Evolutionary conservation across 2,888 invertebrate genomes (phyloP).

Genomic region (Achlya flavicornis): DNA sequence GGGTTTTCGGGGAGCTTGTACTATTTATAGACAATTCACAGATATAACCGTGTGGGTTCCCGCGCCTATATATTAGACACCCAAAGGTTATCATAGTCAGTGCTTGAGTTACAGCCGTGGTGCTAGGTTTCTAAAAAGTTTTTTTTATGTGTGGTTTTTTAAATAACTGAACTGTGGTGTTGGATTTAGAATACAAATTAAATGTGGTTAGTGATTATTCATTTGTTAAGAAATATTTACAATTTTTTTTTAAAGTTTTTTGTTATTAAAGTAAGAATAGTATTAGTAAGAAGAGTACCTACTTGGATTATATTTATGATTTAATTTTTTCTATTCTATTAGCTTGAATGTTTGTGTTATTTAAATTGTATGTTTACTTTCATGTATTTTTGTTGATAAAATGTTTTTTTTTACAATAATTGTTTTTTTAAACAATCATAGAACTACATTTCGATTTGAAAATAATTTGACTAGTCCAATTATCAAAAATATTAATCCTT

Average conservation of each 20-base stretch:
- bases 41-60: conserved; percentile 21
- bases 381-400: neutral
- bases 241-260: no score
- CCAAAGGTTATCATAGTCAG: conserved; percentile 25
- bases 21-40: conserved; percentile 12
- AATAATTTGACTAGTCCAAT: no score
- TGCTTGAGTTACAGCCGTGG: conserved; percentile 21
- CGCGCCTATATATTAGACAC: conserved; percentile 32
- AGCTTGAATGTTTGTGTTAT: neutral
- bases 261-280: no score
- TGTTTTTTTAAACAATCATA: no score
- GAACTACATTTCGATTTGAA: no score
- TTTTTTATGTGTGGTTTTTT: neutral
- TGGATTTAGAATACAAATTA: neutral
- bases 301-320: no score
- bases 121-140: neutral
- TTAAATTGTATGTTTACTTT: neutral
- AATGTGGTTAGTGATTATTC: conserved; percentile 3
- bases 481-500: no score
- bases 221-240: neutral
- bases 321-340: no score
- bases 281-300: no score
- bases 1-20: conserved; percentile 4
- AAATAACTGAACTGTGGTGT: neutral
- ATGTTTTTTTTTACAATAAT: no score